Evolutionary conservation across 2,797 vertebrate genomes (phyloP), one percentile per base, ranked within the genome.

Genomic region (Lepus oiostolus): DNA sequence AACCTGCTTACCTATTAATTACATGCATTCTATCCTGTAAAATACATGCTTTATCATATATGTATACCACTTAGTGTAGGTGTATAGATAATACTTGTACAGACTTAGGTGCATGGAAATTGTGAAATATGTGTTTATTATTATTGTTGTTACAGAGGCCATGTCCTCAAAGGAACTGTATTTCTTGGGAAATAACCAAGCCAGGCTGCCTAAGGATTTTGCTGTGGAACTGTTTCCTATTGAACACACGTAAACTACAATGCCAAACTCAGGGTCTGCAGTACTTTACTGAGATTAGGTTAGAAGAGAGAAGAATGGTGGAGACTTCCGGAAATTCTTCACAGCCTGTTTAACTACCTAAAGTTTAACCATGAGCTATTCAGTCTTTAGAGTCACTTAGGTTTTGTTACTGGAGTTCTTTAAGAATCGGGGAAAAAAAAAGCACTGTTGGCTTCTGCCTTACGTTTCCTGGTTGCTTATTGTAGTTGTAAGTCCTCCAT

Each of bases 321-420:
- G 88, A 86, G 47, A 84, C 62, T 67, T 80, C 38, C 14, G 67
- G 58, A 80, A 90, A 38, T 17, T 74, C 10, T 52, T 35, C 12
- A 58, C 24, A 93, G 2, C 1, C 26, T 71, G 6, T 28, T 95
- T 60, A 70, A 70, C 67, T 60, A 28, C 76, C 22, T 90, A 68
- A 90, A 96, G 76, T 88, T 90, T 32, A 82, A 52, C 6, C 3
- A 35, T 8, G 11, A 85, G 1, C 28, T 52, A 26, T 85, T 92
- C 5, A 68, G 72, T 77, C 16, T 81, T 92, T 81, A 26, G 6
- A 3, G n/a, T 92, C 62, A 67, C 28, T 86, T 92, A 80, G 30
- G 7, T 86, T 94, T 93, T 91, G 32, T 32, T 77, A 52, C 82
- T 50, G 83, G 72, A 67, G 30, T 63, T 94, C n/a, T 94, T 94